phyloP scores from a whole-genome alignment of 1,140 invertebrate genomes.

The Chionoecetes opilio region DNA sequence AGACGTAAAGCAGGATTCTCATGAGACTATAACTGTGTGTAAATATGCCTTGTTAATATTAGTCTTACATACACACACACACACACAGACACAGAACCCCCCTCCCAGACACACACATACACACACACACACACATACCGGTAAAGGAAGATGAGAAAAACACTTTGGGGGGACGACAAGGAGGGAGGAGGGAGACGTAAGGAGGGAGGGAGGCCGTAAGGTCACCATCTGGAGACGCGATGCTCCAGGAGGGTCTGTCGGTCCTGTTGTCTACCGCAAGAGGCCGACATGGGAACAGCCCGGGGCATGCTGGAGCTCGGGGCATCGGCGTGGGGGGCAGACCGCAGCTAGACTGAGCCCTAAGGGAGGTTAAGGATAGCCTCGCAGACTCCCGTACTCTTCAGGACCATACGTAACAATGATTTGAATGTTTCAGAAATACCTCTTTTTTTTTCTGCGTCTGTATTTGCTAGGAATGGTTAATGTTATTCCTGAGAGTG shows the following conservation, averaged over 20 bases:
- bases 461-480: background rate
- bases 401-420: background rate
- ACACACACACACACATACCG: background rate
- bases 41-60: too few species aligned
- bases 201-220: slow-evolving; percentile 14
- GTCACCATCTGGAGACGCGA: slow-evolving; percentile 54
- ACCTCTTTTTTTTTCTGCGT: background rate
- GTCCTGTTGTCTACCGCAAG: background rate
- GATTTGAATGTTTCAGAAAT: background rate
- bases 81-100: slow-evolving; percentile 11
- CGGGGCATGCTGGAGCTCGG: background rate
- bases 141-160: background rate
- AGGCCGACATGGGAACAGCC: slow-evolving; percentile 65
- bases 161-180: background rate
- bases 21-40: too few species aligned
- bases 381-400: background rate
- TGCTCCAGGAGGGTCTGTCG: background rate
- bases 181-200: background rate
- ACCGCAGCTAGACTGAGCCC: slow-evolving; percentile 44
- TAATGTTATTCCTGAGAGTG: background rate
- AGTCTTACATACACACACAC: background rate
- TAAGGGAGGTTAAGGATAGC: background rate
- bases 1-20: background rate
- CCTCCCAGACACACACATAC: slow-evolving; percentile 8
- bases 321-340: slow-evolving; percentile 51